These are phyloP conservation scores for Spondyliosoma cantharus DNA, from an alignment of 2,797 vertebrate genomes.

Conservation along the genomic window DNA sequence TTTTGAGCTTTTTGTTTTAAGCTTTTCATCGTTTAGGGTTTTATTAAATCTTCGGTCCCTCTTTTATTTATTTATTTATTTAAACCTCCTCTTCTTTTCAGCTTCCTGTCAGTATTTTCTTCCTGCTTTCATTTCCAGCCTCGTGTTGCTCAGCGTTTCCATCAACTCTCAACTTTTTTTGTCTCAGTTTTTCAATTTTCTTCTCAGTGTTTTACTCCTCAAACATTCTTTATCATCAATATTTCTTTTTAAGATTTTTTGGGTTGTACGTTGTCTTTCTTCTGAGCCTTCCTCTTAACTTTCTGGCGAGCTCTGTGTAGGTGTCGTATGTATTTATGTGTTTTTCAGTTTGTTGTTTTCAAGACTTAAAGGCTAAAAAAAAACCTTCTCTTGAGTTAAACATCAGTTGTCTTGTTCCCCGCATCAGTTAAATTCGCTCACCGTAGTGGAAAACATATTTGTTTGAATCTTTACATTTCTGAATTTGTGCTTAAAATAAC, in stretches of 20 bases:
- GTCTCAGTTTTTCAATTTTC: background rate
- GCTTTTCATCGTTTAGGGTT: background rate
- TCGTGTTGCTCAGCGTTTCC: too few species aligned
- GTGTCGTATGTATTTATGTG: background rate
- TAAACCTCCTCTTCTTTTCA: background rate
- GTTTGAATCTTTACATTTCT: background rate
- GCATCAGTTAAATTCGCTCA: background rate
- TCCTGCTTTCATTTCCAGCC: background rate
- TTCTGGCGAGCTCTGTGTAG: too few species aligned
- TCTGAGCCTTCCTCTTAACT: background rate
- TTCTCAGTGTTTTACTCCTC: background rate
- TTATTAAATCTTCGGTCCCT: background rate
- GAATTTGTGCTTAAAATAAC: background rate
- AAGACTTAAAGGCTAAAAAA: background rate
- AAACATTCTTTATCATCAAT: background rate
- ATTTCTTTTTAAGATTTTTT: background rate
- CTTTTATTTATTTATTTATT: background rate
- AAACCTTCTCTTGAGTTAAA: background rate
- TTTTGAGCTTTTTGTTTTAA: background rate
- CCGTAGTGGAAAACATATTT: background rate
- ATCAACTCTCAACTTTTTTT: background rate
- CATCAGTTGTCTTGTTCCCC: background rate
- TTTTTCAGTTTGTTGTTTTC: background rate
- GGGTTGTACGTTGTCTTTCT: too few species aligned
- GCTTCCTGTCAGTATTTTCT: background rate